A percentile compares a stretch with the other conserved stretches of the same genome.
These are phyloP conservation scores for Mesitornis unicolor DNA, from an alignment of 2,113 vertebrate species.

Conservation along the genomic window DNA sequence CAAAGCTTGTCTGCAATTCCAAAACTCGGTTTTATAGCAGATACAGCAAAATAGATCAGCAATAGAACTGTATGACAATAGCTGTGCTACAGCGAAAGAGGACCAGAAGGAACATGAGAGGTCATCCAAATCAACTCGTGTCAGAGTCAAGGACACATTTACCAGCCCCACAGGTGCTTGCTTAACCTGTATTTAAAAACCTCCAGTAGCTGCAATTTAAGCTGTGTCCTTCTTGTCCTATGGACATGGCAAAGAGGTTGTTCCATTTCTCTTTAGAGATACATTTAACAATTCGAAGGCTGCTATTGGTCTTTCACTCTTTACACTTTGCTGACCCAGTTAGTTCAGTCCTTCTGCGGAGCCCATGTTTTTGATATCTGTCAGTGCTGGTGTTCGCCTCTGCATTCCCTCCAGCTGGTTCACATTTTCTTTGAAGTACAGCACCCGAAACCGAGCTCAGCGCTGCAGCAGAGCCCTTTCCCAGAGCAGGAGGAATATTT, in stretches of 20 bases:
- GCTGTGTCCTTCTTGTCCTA: background rate
- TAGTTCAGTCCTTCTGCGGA: background rate
- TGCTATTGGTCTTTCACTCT: background rate
- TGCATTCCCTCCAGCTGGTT: background rate
- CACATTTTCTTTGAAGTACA: slow-evolving; percentile 1
- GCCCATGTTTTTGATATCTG: background rate
- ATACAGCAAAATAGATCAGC: background rate
- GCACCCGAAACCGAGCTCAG: background rate
- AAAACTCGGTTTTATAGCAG: background rate
- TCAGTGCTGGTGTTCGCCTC: background rate
- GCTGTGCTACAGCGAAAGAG: background rate
- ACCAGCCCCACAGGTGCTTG: background rate
- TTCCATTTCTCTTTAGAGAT: background rate
- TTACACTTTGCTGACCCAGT: background rate
- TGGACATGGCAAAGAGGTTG: background rate
- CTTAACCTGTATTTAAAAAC: background rate
- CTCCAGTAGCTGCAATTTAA: background rate
- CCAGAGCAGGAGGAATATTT: background rate
- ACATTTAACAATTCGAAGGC: background rate
- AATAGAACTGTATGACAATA: background rate
- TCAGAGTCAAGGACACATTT: background rate
- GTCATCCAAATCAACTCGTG: background rate
- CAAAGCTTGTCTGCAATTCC: background rate
- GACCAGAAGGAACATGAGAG: background rate
- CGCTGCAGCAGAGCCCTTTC: background rate